Base-by-base conservation (phyloP, 2,888 invertebrate genomes). In the Diachrysia chrysitis region DNA sequence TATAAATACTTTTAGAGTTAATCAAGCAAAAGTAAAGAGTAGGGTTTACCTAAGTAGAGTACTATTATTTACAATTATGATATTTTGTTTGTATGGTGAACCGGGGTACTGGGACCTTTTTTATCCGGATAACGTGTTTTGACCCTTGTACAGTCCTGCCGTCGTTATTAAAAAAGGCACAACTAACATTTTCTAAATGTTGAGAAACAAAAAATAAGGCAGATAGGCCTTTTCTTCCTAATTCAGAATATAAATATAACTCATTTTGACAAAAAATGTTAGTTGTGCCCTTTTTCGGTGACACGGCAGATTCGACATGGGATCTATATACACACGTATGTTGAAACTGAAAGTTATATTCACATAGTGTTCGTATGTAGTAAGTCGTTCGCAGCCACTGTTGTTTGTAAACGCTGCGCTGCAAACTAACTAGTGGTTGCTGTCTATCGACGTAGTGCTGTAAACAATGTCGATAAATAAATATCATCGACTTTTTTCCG, bases 391-490 rank as follows among this genome's bases (percentile, higher is more conserved):
- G 87, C 87, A 84, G 89, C 84, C 87, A 78, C 85, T 76, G 87
- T 87, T 92, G 93, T 92, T 92, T 92, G 91, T 93, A 92, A 92
- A 90, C 89, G 89, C 82, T 83, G 86, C 87, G 75, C 86, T 88
- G 88, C 89, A 89, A 86, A 87, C 85, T 82, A 82, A 80, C 79
- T 89, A 90, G 92, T 82, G 89, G 72, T 83, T 83, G 82, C 69
- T 71, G 60, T 42, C 12, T 82, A 73, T 85, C 85, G 85, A 83
- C 67, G 76, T 68, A 79, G 78, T 69, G 42, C 58, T 66, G 65
- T 79, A 83, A 85, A 84, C 78, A 84, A 80, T 83, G 63, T 87
- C 85, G 85, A 86, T 82, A 63, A 53, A 69, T 58, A 21, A 46
- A 35, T 32, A 23, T 58, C 10, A n/a, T 54, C 14, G 29, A n/a